These are phyloP conservation scores for Leuciscus waleckii DNA, from an alignment of 2,797 vertebrate genomes.

Conservation along the genomic window DNA sequence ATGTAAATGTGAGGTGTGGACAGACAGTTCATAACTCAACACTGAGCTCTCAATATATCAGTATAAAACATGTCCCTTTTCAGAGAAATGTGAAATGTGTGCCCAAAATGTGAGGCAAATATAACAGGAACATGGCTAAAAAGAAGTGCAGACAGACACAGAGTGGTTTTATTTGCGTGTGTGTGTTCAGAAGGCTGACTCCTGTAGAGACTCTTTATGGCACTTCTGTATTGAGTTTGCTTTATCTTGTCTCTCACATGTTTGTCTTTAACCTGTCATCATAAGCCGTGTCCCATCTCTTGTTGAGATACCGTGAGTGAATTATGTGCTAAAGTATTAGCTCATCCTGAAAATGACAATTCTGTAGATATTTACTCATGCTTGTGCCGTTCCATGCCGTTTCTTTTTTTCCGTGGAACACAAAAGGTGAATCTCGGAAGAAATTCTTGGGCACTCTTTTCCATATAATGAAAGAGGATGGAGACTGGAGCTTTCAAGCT, in stretches of 20 bases:
- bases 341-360: neutral
- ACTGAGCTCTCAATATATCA: neutral
- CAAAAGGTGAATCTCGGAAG: neutral
- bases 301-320: neutral
- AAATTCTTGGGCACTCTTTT: neutral
- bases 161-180: conserved; percentile 9
- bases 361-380: neutral
- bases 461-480: neutral
- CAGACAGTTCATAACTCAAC: conserved; percentile 15
- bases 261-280: conserved; percentile 48
- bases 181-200: neutral
- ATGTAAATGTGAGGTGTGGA: conserved; percentile 33
- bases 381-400: neutral
- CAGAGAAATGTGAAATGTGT: conserved; percentile 56
- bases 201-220: neutral
- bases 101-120: conserved; percentile 49
- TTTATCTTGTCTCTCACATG: conserved; percentile 23
- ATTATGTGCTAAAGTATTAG: neutral
- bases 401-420: too few species aligned
- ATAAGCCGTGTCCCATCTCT: conserved; percentile 3
- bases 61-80: conserved; percentile 24
- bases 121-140: conserved; percentile 32
- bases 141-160: conserved; percentile 29
- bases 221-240: conserved; percentile 3
- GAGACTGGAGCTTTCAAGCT: neutral